These are phyloP conservation scores for Sitophilus oryzae DNA, from an alignment of 1,140 invertebrate species.

Conservation along the genomic window DNA sequence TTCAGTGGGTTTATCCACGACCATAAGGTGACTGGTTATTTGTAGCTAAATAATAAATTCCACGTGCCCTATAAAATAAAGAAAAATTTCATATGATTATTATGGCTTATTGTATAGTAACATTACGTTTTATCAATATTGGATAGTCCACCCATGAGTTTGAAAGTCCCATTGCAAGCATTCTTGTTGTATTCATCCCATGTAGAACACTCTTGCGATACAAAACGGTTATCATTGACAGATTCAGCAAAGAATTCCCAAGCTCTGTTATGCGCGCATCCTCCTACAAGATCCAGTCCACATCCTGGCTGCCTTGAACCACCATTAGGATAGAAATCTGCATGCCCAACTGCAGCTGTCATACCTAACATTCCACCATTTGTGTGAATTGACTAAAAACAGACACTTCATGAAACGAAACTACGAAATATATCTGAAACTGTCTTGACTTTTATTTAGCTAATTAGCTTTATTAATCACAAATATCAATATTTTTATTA, in stretches of 20 bases:
- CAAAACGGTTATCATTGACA: constrained; percentile 44
- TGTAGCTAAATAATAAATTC: constrained; percentile 14
- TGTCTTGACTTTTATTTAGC: too few species aligned
- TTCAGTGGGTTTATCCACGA: constrained; percentile 1
- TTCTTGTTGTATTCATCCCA: background rate
- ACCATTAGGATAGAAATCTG: constrained; percentile 78
- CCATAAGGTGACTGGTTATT: constrained; percentile 16
- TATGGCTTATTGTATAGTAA: constrained; percentile 1
- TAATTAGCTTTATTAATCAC: too few species aligned
- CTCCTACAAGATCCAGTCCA: constrained; percentile 47
- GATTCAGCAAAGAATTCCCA: constrained; percentile 70
- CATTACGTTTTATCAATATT: constrained; percentile 11
- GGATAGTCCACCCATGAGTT: constrained; percentile 12
- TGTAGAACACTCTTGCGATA: background rate
- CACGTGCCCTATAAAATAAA: constrained; percentile 12
- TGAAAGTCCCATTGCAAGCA: background rate
- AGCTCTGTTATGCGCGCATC: constrained; percentile 67
- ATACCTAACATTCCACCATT: constrained; percentile 59
- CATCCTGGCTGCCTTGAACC: constrained; percentile 72
- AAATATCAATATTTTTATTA: too few species aligned
- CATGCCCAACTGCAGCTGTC: constrained; percentile 57
- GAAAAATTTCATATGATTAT: background rate
- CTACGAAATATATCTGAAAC: too few species aligned
- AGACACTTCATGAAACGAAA: too few species aligned
- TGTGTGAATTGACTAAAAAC: constrained; percentile 73